Base-by-base conservation (phyloP, 1,140 invertebrate genomes). In the Sycophila sp. region DNA sequence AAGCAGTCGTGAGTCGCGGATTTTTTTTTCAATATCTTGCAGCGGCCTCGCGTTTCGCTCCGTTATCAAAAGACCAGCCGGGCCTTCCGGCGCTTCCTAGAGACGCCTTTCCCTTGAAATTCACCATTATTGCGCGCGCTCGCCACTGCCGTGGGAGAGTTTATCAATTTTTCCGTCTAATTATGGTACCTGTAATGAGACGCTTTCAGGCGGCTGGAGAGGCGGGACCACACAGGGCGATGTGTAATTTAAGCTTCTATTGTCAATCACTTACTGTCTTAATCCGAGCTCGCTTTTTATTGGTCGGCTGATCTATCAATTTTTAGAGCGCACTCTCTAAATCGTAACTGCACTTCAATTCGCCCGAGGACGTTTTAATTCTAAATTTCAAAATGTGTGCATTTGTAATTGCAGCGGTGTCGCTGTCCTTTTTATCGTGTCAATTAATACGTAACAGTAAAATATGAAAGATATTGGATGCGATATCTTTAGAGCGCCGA, bases 151-250 rank as follows among this genome's bases (percentile, higher is more conserved):
- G 55, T 51, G 55, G 66, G 55, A 68, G 67, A 62, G 55, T 62
- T 69, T 69, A 62, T 62, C 67, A 69, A 69, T 69, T 69, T 69
- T 69, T 62, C 58, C 24, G 42, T 42, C 56, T 69, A 69, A 69
- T 69, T 69, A 60, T 38, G 67, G 36, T 22, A 49, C 13, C 40
- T 51, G 49, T 69, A 69, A 60, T 69, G 45, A 62, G 32, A 6
- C n/a, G 56, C 58, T 30, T 62, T 69, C 58, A 66, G 22, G 10
- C 5, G n/a, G 32, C 19, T 4, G 3, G 11, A 51, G 17, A 26
- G 24, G 32, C 58, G 66, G 42, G 67, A 62, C 67, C 67, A 69
- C 67, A 51, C 67, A 69, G 0, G 15, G 13, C 30, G 38, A 36
- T 22, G 10, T 22, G 1, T 55, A 38, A 62, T 69, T 69, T 62